Percentiles rank a stretch among this genome's conserved stretches.
Conservation (phyloP, 2,888 invertebrate genomes). For the Aquatica leii region DNA sequence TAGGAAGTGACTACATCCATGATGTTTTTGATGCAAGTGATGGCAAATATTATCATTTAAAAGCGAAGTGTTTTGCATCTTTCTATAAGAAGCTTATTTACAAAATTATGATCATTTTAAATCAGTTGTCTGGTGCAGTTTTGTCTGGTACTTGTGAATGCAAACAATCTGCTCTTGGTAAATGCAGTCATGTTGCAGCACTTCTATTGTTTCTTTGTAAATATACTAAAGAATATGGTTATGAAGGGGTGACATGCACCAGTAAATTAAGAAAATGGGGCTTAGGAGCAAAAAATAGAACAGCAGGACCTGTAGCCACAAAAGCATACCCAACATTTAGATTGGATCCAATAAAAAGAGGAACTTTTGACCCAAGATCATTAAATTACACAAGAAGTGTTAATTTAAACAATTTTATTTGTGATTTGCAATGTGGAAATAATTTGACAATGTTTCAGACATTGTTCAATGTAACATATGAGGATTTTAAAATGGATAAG, state of each 20-base stretch:
- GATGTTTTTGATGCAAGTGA: background rate
- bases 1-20: background rate
- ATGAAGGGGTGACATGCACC: background rate
- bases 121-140: background rate
- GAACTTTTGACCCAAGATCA: background rate
- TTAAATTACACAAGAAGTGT: background rate
- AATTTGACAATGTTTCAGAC: slow-evolving; percentile 12
- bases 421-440: slow-evolving; percentile 4
- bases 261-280: slow-evolving; percentile 2
- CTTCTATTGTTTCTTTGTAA: background rate
- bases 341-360: background rate
- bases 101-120: background rate
- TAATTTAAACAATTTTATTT: slow-evolving; percentile 11
- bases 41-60: background rate
- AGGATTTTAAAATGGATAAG: slow-evolving; percentile 11
- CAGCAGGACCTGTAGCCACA: background rate
- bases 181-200: slow-evolving; percentile 15
- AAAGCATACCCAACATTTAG: background rate
- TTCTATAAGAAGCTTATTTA: background rate
- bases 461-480: slow-evolving; percentile 5
- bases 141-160: background rate
- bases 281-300: slow-evolving; percentile 5
- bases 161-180: slow-evolving; percentile 11
- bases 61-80: slow-evolving; percentile 9
- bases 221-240: background rate